Evolutionary conservation across 2,113 vertebrate genomes (phyloP).

Genomic region (Syngnathus scovelli): DNA sequence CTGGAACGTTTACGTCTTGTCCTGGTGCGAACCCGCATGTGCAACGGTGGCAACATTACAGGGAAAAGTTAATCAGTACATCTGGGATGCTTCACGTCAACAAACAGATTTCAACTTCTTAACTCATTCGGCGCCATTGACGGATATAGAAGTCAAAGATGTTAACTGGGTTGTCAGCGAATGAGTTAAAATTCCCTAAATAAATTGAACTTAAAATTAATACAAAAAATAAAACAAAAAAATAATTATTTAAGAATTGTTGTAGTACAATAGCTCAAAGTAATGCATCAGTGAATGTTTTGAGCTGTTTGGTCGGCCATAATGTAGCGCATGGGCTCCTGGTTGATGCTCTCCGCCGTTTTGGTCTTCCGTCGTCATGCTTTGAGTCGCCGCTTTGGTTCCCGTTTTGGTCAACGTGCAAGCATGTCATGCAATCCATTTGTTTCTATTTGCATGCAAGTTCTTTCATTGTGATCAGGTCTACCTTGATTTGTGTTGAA

Average conservation of each 20-base stretch:
- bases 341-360: constrained; percentile 18
- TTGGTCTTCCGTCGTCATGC: not conserved
- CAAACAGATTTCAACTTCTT: constrained; percentile 19
- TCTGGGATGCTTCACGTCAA: constrained; percentile 34
- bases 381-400: not conserved
- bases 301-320: constrained; percentile 22
- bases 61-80: constrained; percentile 29
- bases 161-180: too few species aligned
- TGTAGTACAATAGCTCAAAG: too few species aligned
- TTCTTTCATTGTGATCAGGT: constrained; percentile 7
- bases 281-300: constrained; percentile 27
- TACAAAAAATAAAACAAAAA: too few species aligned
- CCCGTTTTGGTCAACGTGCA: not conserved
- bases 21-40: constrained; percentile 13
- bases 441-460: constrained; percentile 31
- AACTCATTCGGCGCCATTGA: too few species aligned
- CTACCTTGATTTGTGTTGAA: not conserved
- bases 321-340: constrained; percentile 26
- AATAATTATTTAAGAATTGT: too few species aligned
- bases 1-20: not conserved
- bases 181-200: too few species aligned
- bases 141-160: too few species aligned
- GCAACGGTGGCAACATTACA: constrained; percentile 11
- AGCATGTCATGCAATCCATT: not conserved
- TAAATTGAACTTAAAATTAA: too few species aligned